Evolutionary conservation across 53 echinoderm and acorn worm genomes (phyloP).

Genomic region (Patiria pectinifera): DNA sequence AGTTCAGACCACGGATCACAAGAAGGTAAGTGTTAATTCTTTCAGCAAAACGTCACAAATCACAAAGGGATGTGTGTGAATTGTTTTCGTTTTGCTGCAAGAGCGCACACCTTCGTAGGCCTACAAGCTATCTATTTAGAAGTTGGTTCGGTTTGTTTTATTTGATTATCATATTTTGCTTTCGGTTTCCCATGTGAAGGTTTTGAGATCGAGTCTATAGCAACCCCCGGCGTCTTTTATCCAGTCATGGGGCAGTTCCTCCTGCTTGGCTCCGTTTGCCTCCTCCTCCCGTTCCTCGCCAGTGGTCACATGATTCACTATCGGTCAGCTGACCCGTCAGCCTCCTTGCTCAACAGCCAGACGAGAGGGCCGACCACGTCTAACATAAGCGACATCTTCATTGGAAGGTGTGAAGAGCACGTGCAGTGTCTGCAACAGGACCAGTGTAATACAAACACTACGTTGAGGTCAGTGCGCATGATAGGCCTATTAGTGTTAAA

Average conservation of each 20-base stretch:
- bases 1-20: no score
- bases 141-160: no score
- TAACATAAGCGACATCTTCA: conserved; percentile 72
- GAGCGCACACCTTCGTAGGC: no score
- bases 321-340: background rate
- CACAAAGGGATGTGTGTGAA: no score
- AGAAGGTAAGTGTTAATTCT: no score
- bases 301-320: background rate
- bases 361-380: conserved; percentile 51
- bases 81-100: no score
- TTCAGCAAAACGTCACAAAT: no score
- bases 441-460: conserved; percentile 6
- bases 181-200: no score
- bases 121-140: no score
- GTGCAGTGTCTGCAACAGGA: conserved; percentile 36
- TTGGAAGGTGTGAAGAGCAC: conserved; percentile 78
- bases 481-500: background rate
- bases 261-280: background rate
- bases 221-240: background rate
- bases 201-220: no score
- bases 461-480: conserved; percentile 12
- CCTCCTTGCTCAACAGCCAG: background rate
- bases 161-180: no score
- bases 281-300: background rate
- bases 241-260: background rate